Evolutionary conservation across 2,888 invertebrate genomes (phyloP), one percentile per base, ranked within the genome.

Genomic region (Amphipoea lucens): DNA sequence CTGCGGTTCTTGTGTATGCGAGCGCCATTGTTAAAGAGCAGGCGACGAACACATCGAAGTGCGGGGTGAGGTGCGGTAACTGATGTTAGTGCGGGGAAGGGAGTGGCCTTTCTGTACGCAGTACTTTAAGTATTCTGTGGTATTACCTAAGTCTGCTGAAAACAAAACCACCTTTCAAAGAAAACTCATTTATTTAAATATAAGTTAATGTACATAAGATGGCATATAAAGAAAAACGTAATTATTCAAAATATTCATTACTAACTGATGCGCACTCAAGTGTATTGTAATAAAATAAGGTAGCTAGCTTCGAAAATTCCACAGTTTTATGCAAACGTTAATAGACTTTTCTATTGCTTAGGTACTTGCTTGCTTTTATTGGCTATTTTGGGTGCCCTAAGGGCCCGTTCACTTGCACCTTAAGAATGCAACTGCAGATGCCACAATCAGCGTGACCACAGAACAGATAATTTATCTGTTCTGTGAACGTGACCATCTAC

Each of bases 121-220:
- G n/a, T n/a, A n/a, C n/a, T n/a, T n/a, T n/a, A n/a, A n/a, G n/a
- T n/a, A n/a, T n/a, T n/a, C n/a, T n/a, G n/a, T n/a, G 14, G 6
- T 48, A 62, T 17, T 54, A 42, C n/a, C n/a, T 72, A 36, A 69
- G 11, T 60, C 4, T 7, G 42, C 2, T 48, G 5, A 66, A 74
- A 48, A 74, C 14, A 40, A 86, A 67, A 51, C 23, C 54, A 68
- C 63, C n/a, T 74, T 72, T 85, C 36, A 75, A 79, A 78, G 36
- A 74, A 79, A 87, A 87, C 89, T 74, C 81, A 76, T 87, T 89
- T 87, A 89, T 87, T 84, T 73, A 36, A 81, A 73, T 76, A 79
- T 69, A 73, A 70, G 42, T 60, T 78, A 76, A 76, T 83, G 66
- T 78, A 78, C 36, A 71, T 67, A 75, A n/a, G 71, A 42, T 51